Conservation (phyloP, 2,113 vertebrate species). For the Ceyx cyanopectus region DNA sequence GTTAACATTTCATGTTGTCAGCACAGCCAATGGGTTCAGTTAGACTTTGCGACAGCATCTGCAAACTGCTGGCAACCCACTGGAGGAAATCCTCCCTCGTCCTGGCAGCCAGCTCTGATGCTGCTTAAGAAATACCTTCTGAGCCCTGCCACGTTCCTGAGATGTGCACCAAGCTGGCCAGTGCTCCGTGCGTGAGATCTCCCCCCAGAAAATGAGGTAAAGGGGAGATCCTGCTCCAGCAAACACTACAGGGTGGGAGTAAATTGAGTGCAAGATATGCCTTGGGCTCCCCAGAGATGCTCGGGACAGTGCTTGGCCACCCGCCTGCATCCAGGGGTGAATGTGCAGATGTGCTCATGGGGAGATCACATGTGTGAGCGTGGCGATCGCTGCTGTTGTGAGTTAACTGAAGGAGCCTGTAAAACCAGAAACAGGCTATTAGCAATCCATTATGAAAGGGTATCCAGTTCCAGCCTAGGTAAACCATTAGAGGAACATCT, state of each 20-base stretch:
- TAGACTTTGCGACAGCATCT: conserved; percentile 36
- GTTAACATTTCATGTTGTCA: conserved; percentile 70
- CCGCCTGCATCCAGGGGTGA: not conserved
- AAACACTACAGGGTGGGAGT: fast-evolving
- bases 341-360: not conserved
- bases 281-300: not conserved
- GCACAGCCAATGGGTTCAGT: conserved; percentile 36
- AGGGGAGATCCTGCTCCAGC: not conserved
- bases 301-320: not conserved
- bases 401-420: conserved; percentile 76
- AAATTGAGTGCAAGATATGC: not conserved
- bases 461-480: conserved; percentile 81
- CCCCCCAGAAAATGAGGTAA: fast-evolving
- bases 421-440: conserved; percentile 85
- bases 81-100: conserved; percentile 36
- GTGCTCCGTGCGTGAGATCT: not conserved
- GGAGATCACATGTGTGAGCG: not conserved
- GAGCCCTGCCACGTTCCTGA: not conserved
- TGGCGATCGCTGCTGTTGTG: not conserved
- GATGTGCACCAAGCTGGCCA: not conserved
- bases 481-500: conserved; percentile 81
- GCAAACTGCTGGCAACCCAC: conserved; percentile 57
- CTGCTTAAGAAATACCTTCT: conserved; percentile 16
- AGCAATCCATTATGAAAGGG: conserved; percentile 81
- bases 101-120: not conserved